Evolutionary conservation across 1,140 invertebrate species (phyloP).

Genomic region (Orussus abietinus): DNA sequence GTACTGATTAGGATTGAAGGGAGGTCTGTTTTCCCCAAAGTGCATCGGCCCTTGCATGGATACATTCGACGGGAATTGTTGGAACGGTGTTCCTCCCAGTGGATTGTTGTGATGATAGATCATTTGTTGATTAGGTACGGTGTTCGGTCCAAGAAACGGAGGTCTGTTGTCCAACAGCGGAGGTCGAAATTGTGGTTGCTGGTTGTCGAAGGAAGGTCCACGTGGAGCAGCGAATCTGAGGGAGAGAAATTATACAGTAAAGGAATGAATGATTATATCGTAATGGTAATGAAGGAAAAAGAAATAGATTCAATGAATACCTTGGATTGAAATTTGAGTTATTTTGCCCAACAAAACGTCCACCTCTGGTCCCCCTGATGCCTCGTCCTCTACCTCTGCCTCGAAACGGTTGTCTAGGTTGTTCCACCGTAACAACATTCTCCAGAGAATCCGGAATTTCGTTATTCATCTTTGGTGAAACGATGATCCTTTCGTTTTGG

Average conservation of each 20-base stretch:
- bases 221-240: constrained; percentile 1
- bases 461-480: constrained; percentile 40
- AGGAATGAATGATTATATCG: no score
- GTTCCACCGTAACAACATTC: constrained; percentile 41
- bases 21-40: constrained; percentile 24
- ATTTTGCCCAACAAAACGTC: constrained; percentile 29
- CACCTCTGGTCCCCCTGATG: constrained; percentile 30
- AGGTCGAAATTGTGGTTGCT: constrained; percentile 32
- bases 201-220: constrained; percentile 20
- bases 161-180: constrained; percentile 35
- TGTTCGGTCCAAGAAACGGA: constrained; percentile 31
- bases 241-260: neutral
- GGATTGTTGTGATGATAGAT: constrained; percentile 27
- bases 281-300: neutral
- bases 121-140: constrained; percentile 30
- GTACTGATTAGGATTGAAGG: constrained; percentile 20
- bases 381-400: constrained; percentile 25
- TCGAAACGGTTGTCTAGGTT: constrained; percentile 22
- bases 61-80: constrained; percentile 25
- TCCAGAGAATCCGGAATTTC: constrained; percentile 47
- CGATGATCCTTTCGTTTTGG: constrained; percentile 41
- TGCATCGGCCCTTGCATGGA: constrained; percentile 24
- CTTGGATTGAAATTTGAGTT: constrained; percentile 29
- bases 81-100: no score
- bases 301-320: constrained; percentile 16